Conservation (phyloP, 2,797 vertebrate species). For the Limosa lapponica region DNA sequence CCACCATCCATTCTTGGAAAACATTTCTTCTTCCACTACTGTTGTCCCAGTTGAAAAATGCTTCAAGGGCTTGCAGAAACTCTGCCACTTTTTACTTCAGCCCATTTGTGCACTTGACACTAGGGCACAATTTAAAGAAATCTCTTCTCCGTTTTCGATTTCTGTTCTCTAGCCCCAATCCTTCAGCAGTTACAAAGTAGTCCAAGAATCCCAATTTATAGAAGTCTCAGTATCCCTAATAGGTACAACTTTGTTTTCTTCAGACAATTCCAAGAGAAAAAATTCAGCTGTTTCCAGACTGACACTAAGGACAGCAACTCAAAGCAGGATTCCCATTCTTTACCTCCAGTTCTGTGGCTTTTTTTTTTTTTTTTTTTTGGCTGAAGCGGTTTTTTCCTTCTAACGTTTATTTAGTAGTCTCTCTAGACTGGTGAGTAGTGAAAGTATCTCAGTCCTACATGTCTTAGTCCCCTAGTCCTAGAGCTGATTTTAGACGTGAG, state of each 20-base stretch:
- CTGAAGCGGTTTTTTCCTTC: not conserved
- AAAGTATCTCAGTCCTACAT: not conserved
- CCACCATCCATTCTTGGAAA: not conserved
- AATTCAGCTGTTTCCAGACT: not conserved
- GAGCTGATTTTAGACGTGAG: not conserved
- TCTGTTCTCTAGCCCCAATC: not conserved
- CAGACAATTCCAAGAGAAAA: not conserved
- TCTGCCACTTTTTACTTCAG: slow-evolving; percentile 5
- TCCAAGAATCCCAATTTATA: not conserved
- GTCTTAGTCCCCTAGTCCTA: not conserved
- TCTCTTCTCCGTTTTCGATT: not conserved
- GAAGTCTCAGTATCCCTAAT: not conserved
- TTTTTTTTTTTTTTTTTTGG: not conserved
- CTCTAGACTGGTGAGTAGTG: not conserved
- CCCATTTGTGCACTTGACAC: not conserved
- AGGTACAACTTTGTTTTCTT: not conserved
- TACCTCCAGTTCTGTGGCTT: not conserved
- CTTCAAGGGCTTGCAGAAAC: slow-evolving; percentile 58
- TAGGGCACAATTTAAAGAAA: not conserved
- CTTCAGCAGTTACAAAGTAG: not conserved
- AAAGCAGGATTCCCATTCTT: not conserved
- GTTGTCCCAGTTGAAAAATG: not conserved
- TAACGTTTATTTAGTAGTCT: not conserved
- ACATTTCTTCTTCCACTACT: not conserved
- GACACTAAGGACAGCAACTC: not conserved